Percentiles rank a stretch among this genome's conserved stretches.
phyloP scores from a whole-genome alignment of 64 coral and sea anemone genomes.

The Catalaphyllia jardinei region DNA sequence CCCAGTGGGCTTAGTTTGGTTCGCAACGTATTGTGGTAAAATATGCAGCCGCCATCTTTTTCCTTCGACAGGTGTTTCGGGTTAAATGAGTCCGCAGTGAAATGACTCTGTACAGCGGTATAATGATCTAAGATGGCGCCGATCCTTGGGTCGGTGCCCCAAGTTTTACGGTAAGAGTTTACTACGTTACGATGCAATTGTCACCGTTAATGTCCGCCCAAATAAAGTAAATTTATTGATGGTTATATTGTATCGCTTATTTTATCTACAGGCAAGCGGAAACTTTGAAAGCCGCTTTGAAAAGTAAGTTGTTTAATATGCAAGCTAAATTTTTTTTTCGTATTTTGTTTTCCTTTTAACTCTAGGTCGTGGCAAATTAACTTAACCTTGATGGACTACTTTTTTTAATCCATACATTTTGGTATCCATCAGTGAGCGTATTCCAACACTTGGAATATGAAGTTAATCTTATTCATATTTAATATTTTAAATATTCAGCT shows the following conservation, averaged over 20 bases:
- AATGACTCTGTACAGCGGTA: slow-evolving; percentile 42
- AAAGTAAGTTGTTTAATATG: slow-evolving; percentile 72
- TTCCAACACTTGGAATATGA: background rate
- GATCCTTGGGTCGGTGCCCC: slow-evolving; percentile 56
- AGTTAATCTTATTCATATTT: background rate
- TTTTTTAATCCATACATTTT: background rate
- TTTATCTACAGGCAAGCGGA: slow-evolving; percentile 61
- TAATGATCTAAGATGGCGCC: slow-evolving; percentile 55
- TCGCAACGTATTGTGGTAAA: too few species aligned
- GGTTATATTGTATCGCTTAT: background rate
- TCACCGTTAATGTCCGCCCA: background rate
- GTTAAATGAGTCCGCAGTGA: slow-evolving; percentile 8
- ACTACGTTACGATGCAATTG: background rate
- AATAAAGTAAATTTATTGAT: background rate
- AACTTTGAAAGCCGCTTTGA: slow-evolving; percentile 60
- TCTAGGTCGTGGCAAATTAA: background rate
- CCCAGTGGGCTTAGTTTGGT: too few species aligned
- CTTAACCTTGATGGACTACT: background rate
- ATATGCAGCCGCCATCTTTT: too few species aligned
- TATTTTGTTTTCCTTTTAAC: background rate
- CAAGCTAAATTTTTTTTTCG: background rate
- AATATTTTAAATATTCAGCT: too few species aligned
- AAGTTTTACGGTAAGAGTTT: slow-evolving; percentile 74
- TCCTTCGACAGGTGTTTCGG: slow-evolving; percentile 23
- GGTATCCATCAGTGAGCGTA: background rate